Evolutionary conservation across 2,797 vertebrate species (phyloP).

Genomic region (Monodelphis domestica): DNA sequence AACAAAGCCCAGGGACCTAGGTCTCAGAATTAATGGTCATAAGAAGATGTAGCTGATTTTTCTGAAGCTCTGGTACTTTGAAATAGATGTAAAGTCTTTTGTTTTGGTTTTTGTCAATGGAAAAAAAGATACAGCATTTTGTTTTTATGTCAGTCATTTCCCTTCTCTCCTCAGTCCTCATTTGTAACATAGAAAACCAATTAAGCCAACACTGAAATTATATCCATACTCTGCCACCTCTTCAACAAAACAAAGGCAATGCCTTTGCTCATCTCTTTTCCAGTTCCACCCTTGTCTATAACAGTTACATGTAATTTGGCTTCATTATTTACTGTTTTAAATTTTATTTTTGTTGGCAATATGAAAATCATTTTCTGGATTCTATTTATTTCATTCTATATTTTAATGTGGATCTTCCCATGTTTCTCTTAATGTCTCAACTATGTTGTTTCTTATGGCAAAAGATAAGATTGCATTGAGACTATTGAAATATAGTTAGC

Average conservation of each 20-base stretch:
- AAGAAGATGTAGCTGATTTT: not conserved
- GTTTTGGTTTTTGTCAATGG: not conserved
- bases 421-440: not conserved
- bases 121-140: not conserved
- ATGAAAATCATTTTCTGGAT: not conserved
- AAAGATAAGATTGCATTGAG: conserved; percentile 70
- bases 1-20: not conserved
- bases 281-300: not conserved
- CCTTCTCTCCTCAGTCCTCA: not conserved
- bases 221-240: not conserved
- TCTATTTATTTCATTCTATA: not conserved
- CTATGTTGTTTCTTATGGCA: not conserved
- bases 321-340: not conserved
- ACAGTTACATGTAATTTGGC: not conserved
- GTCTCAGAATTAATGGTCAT: not conserved
- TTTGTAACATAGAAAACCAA: not conserved
- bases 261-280: not conserved
- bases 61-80: not conserved
- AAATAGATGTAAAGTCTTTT: not conserved
- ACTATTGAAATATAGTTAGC: conserved; percentile 68
- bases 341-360: not conserved
- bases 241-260: not conserved
- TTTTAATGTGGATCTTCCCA: not conserved
- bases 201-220: not conserved
- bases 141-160: not conserved